These are phyloP conservation scores for Origma solitaria DNA, from an alignment of 2,113 vertebrate genomes.

Conservation along the genomic window DNA sequence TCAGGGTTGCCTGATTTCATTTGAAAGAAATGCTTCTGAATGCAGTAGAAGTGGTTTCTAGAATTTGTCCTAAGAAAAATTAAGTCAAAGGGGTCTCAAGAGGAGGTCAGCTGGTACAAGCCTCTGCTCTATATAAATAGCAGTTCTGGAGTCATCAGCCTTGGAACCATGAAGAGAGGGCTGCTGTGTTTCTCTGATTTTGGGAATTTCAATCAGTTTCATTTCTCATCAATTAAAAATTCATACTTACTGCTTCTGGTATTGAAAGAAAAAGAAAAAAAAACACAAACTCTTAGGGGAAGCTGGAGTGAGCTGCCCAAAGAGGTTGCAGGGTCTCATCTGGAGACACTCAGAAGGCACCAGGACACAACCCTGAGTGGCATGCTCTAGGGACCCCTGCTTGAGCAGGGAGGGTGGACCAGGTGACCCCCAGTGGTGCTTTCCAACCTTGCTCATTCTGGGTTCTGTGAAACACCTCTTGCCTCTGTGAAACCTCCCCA, in stretches of 20 bases:
- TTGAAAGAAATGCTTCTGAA: background rate
- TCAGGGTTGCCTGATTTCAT: background rate
- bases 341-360: background rate
- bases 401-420: background rate
- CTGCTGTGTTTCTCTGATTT: background rate
- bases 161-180: background rate
- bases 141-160: background rate
- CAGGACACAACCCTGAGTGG: background rate
- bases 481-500: background rate
- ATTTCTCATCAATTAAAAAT: background rate
- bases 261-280: background rate
- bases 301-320: background rate
- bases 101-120: background rate
- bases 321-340: background rate
- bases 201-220: background rate
- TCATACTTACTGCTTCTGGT: background rate
- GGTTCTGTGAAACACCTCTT: background rate
- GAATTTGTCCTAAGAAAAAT: background rate
- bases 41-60: background rate
- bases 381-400: background rate
- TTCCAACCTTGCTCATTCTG: background rate
- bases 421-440: background rate
- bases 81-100: background rate
- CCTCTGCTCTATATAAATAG: background rate
- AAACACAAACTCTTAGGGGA: accelerated